Evolutionary conservation across 2,113 vertebrate species (phyloP).

Genomic region (Trogon melanurus): DNA sequence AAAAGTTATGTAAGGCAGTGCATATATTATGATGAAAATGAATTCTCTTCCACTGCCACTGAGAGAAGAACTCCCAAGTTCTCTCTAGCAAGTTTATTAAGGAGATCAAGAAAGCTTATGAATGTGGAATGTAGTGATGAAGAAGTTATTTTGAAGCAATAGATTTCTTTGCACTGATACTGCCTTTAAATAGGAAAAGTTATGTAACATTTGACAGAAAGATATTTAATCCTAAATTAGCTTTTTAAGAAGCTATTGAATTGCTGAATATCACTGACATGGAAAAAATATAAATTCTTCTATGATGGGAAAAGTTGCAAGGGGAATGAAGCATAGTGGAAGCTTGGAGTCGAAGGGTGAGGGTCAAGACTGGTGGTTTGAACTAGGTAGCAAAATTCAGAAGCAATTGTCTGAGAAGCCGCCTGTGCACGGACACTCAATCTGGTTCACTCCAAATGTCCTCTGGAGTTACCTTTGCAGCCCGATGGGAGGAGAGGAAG

Average conservation of each 20-base stretch:
- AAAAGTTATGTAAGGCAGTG: neutral
- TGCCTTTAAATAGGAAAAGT: conserved; percentile 43
- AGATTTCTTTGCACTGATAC: neutral
- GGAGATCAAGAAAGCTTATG: neutral
- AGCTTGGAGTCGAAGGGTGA: neutral
- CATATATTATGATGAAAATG: neutral
- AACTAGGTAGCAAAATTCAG: neutral
- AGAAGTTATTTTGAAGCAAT: neutral
- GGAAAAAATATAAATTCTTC: neutral
- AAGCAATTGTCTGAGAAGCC: neutral
- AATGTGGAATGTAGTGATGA: neutral
- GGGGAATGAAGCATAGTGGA: neutral
- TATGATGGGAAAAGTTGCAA: neutral
- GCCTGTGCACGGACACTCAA: neutral
- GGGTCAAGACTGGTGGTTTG: neutral
- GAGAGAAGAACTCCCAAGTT: neutral
- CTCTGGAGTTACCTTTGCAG: neutral
- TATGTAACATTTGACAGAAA: neutral
- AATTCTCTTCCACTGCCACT: neutral
- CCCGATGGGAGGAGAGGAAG: accelerated
- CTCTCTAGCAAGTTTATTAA: neutral
- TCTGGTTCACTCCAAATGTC: accelerated
- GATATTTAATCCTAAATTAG: conserved; percentile 16
- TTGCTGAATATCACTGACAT: neutral
- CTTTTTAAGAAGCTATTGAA: neutral